Conservation (phyloP, 2,888 invertebrate genomes). For the Creontiades dilutus region DNA sequence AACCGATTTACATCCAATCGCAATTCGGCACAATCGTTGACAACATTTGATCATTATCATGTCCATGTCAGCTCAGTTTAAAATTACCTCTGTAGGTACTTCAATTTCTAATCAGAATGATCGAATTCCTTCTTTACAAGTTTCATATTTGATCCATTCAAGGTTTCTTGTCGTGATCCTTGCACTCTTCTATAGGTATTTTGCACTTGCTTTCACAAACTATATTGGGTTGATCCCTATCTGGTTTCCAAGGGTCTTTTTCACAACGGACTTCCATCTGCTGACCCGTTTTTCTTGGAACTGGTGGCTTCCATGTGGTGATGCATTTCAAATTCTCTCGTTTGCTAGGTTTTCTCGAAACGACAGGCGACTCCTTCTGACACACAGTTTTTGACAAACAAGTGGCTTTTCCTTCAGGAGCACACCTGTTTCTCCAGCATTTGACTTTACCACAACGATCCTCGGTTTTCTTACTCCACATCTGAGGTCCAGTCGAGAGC, state of each 20-base stretch:
- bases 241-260: not conserved
- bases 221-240: not conserved
- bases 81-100: too few relatives aligned
- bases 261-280: not conserved
- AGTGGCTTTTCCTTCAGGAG: not conserved
- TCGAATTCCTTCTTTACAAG: too few relatives aligned
- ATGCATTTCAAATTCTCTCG: constrained; percentile 46
- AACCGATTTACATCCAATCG: too few relatives aligned
- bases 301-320: not conserved
- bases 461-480: constrained; percentile 50
- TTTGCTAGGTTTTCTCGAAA: constrained; percentile 40
- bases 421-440: constrained; percentile 12
- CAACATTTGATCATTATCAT: too few relatives aligned
- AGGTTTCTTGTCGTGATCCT: not conserved
- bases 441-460: constrained; percentile 27
- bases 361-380: not conserved
- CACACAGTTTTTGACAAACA: not conserved
- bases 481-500: not conserved
- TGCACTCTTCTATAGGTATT: not conserved
- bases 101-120: too few relatives aligned
- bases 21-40: too few relatives aligned
- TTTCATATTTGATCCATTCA: not conserved
- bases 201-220: not conserved
- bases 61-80: too few relatives aligned
- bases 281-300: not conserved